Percentiles rank a stretch among this genome's conserved stretches.
phyloP scores from a whole-genome alignment of 2,888 invertebrate genomes.

The Tortricodes alternella region DNA sequence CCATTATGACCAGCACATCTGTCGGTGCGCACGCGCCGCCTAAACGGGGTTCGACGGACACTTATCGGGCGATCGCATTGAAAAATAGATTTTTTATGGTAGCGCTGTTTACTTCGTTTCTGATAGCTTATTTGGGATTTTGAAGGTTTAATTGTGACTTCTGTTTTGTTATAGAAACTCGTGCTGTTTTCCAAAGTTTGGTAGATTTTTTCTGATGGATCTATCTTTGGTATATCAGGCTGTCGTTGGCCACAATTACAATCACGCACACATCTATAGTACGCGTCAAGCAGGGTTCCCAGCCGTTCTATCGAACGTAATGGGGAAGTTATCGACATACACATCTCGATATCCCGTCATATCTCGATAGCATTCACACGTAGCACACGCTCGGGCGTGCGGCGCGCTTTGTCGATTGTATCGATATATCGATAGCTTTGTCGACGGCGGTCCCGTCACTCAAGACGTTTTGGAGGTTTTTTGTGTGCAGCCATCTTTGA shows the following conservation, averaged over 20 bases:
- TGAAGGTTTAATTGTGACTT: constrained; percentile 38
- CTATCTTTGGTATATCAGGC: constrained; percentile 1
- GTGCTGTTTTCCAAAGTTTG: too few relatives aligned
- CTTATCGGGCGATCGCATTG: constrained; percentile 52
- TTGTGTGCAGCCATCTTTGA: constrained; percentile 64
- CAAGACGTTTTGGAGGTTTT: constrained; percentile 73
- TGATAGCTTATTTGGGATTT: constrained; percentile 21
- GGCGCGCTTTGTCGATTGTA: constrained; percentile 71
- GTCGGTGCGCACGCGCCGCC: constrained; percentile 70
- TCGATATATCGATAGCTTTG: constrained; percentile 67
- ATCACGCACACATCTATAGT: constrained; percentile 11
- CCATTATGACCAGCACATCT: constrained; percentile 74
- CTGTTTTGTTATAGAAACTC: constrained; percentile 33
- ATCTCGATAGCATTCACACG: constrained; percentile 80
- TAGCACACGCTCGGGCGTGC: constrained; percentile 77
- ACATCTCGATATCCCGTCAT: constrained; percentile 63
- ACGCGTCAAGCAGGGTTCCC: constrained; percentile 48
- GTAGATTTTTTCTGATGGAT: too few relatives aligned
- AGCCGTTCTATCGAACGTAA: constrained; percentile 64
- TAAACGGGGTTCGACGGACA: constrained; percentile 62
- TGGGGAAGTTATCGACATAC: constrained; percentile 70
- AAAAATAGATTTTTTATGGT: constrained; percentile 52
- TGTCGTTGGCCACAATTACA: constrained; percentile 28
- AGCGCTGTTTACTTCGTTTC: constrained; percentile 39
- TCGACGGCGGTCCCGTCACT: constrained; percentile 81